These are phyloP conservation scores for Zootoca vivipara DNA, from an alignment of 2,113 vertebrate species.

Conservation along the genomic window DNA sequence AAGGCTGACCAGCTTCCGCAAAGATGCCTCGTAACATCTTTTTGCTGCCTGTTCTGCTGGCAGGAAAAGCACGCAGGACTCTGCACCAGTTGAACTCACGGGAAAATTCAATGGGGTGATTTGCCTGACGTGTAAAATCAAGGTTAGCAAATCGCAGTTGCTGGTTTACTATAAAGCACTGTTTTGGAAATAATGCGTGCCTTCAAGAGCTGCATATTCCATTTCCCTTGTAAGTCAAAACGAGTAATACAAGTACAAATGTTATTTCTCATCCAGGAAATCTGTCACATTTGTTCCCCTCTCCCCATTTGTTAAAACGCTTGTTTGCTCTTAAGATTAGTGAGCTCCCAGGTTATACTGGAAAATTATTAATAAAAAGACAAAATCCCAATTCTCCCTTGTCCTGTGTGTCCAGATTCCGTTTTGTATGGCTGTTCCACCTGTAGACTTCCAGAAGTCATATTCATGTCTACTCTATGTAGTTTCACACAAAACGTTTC, in stretches of 20 bases:
- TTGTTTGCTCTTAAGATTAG: slow-evolving; percentile 14
- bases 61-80: neutral
- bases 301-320: neutral
- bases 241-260: slow-evolving; percentile 32
- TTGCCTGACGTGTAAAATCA: neutral
- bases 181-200: slow-evolving; percentile 6
- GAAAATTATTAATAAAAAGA: neutral
- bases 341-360: slow-evolving; percentile 30
- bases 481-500: neutral
- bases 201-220: slow-evolving; percentile 23
- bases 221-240: slow-evolving; percentile 32
- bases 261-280: slow-evolving; percentile 42
- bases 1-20: neutral
- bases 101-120: neutral
- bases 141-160: neutral
- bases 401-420: slow-evolving; percentile 25
- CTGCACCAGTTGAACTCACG: neutral
- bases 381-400: neutral
- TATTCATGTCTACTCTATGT: neutral
- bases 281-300: neutral
- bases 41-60: neutral
- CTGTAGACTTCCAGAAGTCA: neutral
- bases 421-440: neutral
- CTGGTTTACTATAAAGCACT: neutral
- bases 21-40: neutral